phyloP scores from a whole-genome alignment of 2,797 vertebrate genomes.

The Podargus strigoides region DNA sequence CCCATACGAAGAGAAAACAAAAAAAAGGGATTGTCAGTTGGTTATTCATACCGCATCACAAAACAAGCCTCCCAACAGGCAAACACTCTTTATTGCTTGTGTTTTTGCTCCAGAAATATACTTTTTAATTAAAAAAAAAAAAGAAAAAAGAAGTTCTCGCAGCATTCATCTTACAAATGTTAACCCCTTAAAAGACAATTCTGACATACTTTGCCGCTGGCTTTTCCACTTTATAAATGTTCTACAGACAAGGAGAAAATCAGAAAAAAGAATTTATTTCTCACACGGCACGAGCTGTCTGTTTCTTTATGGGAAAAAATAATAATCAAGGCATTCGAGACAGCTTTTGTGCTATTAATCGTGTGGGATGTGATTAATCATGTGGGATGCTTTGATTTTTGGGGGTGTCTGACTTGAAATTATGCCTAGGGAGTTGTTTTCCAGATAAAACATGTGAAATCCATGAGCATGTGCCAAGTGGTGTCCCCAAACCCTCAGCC shows the following conservation, averaged over 20 bases:
- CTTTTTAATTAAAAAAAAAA: slow-evolving; percentile 65
- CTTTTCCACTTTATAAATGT: slow-evolving; percentile 53
- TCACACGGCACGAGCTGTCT: not conserved
- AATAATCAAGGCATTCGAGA: not conserved
- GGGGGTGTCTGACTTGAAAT: not conserved
- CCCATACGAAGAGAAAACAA: slow-evolving; percentile 58
- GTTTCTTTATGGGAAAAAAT: not conserved
- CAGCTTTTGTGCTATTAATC: not conserved
- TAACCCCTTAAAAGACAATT: slow-evolving; percentile 59
- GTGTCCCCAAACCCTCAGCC: not conserved
- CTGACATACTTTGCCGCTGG: slow-evolving; percentile 52
- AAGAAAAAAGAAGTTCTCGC: not conserved
- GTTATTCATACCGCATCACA: slow-evolving; percentile 69
- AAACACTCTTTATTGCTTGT: slow-evolving; percentile 65
- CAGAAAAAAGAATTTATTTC: slow-evolving; percentile 37
- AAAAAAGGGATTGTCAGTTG: slow-evolving; percentile 64
- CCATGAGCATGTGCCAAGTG: fast-evolving
- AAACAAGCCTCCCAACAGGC: slow-evolving; percentile 71
- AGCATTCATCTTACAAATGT: slow-evolving; percentile 67
- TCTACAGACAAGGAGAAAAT: slow-evolving; percentile 33
- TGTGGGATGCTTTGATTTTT: not conserved
- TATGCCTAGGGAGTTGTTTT: fast-evolving
- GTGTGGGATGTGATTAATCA: not conserved
- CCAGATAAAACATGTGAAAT: not conserved
- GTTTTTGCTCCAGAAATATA: slow-evolving; percentile 64